Evolutionary conservation across 1,140 invertebrate species (phyloP).

Genomic region (Trissolcus basalis): DNA sequence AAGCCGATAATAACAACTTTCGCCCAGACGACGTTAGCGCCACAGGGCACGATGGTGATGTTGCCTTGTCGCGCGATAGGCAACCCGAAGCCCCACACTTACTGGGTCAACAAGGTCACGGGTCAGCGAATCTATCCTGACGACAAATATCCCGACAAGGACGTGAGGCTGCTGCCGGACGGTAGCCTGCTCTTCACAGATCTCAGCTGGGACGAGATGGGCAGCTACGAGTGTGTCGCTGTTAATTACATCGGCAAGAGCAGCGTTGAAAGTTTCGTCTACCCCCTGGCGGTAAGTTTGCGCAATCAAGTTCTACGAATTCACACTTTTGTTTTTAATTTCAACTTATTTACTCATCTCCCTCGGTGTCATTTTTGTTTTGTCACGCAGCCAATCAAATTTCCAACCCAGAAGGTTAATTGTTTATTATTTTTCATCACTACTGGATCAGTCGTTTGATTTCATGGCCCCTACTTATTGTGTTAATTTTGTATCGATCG

Average conservation of each 20-base stretch:
- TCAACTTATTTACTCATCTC: too few relatives aligned
- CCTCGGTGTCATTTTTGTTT: too few relatives aligned
- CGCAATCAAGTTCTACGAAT: slow-evolving; percentile 11
- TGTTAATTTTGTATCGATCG: too few relatives aligned
- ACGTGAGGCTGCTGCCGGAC: slow-evolving; percentile 80
- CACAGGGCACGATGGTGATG: slow-evolving; percentile 79
- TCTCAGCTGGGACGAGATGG: slow-evolving; percentile 87
- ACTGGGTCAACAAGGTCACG: slow-evolving; percentile 81
- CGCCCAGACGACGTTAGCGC: slow-evolving; percentile 17
- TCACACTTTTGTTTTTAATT: background rate
- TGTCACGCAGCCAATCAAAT: too few relatives aligned
- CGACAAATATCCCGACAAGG: slow-evolving; percentile 70
- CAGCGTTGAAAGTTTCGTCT: slow-evolving; percentile 83
- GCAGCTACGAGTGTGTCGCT: slow-evolving; percentile 84
- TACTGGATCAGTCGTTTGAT: too few relatives aligned
- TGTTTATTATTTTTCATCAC: too few relatives aligned
- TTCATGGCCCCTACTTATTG: too few relatives aligned
- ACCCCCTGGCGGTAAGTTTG: slow-evolving; percentile 81
- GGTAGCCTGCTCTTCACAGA: slow-evolving; percentile 85
- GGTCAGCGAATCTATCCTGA: slow-evolving; percentile 67
- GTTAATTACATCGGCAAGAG: slow-evolving; percentile 82
- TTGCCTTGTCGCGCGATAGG: slow-evolving; percentile 84
- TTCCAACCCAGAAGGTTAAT: background rate
- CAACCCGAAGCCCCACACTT: slow-evolving; percentile 79
- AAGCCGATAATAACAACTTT: slow-evolving; percentile 34